A percentile compares a stretch with the other conserved stretches of the same genome.
phyloP scores from a whole-genome alignment of 1,140 invertebrate genomes.

The Drosophila grimshawi region DNA sequence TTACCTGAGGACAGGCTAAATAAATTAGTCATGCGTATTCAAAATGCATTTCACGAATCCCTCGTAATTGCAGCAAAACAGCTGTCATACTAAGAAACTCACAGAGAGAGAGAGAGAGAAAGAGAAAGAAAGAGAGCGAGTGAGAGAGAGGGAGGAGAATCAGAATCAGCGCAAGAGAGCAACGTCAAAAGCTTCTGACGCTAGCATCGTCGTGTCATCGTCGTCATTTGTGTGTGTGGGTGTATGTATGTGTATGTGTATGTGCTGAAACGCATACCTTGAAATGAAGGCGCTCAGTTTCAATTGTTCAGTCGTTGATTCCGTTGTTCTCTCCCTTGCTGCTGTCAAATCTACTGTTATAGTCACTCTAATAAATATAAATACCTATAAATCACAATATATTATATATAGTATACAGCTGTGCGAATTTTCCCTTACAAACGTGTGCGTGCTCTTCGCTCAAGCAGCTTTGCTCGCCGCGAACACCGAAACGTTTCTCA shows the following conservation, averaged over 20 bases:
- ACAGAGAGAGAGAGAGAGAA: slow-evolving; percentile 2
- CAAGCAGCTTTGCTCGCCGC: slow-evolving; percentile 15
- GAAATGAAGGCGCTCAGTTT: slow-evolving; percentile 70
- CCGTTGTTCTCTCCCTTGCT: slow-evolving; percentile 28
- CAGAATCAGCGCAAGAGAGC: background rate
- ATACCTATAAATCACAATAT: slow-evolving; percentile 14
- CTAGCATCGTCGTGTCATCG: slow-evolving; percentile 11
- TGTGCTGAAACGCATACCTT: slow-evolving; percentile 59
- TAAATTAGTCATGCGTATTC: slow-evolving; percentile 25
- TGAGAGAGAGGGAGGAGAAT: slow-evolving; percentile 3
- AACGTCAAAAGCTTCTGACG: slow-evolving; percentile 29
- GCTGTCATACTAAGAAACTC: slow-evolving; percentile 18
- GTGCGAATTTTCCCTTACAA: slow-evolving; percentile 14
- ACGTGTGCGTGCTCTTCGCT: slow-evolving; percentile 23
- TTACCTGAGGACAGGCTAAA: slow-evolving; percentile 21
- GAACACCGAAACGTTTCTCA: slow-evolving; percentile 40
- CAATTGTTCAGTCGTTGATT: slow-evolving; percentile 61
- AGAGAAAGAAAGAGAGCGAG: slow-evolving; percentile 8
- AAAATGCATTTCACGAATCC: slow-evolving; percentile 27
- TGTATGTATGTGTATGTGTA: slow-evolving; percentile 29
- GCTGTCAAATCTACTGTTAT: slow-evolving; percentile 31
- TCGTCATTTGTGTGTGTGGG: background rate
- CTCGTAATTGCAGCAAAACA: slow-evolving; percentile 37
- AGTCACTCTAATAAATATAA: slow-evolving; percentile 36
- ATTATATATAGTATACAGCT: slow-evolving; percentile 19